Evolutionary conservation across 2,113 vertebrate genomes (phyloP).

Genomic region (Bubalus kerabau): DNA sequence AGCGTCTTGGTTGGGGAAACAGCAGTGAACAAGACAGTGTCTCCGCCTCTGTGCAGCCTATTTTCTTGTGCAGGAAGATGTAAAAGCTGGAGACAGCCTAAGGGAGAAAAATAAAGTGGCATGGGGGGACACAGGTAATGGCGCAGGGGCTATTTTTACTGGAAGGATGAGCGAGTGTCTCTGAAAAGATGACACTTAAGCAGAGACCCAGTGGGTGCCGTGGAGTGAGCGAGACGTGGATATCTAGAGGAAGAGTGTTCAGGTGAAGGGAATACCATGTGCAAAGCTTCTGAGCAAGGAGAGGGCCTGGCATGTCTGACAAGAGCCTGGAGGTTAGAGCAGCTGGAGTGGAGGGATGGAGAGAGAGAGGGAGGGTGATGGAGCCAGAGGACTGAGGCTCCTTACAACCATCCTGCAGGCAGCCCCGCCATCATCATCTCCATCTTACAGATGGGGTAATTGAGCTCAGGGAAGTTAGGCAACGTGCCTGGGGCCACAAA

Average conservation of each 20-base stretch:
- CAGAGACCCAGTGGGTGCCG: neutral
- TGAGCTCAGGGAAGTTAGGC: neutral
- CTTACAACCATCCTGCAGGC: neutral
- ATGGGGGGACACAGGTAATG: neutral
- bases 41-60: neutral
- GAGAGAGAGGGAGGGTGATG: neutral
- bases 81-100: neutral
- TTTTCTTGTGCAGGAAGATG: neutral
- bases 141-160: neutral
- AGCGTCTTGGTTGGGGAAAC: neutral
- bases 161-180: neutral
- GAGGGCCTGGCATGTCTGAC: neutral
- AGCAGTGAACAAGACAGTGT: neutral
- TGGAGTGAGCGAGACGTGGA: neutral
- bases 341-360: neutral
- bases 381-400: neutral
- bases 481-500: neutral
- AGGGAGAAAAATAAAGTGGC: neutral
- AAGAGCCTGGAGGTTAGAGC: neutral
- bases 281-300: neutral
- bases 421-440: no score
- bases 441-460: neutral
- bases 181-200: neutral
- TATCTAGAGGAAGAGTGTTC: neutral
- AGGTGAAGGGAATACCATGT: neutral